Evolutionary conservation across 2,888 invertebrate genomes (phyloP).

Genomic region (Folsomia manolachei): DNA sequence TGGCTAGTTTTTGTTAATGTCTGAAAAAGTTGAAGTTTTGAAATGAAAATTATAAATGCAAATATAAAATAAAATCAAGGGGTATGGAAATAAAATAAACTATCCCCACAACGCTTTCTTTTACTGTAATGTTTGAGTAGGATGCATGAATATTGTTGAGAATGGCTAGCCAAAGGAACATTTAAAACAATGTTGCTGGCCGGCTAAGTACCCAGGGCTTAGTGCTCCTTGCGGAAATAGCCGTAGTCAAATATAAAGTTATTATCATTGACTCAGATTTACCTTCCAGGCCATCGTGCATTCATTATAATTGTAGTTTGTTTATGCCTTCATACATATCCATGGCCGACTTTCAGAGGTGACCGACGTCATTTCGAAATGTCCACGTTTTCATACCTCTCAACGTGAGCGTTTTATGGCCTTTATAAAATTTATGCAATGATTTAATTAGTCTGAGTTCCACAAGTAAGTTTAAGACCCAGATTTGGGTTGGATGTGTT

Average conservation of each 20-base stretch:
- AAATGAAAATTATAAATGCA: conserved; percentile 20
- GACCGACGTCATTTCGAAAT: no score
- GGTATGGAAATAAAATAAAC: neutral
- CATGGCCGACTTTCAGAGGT: no score
- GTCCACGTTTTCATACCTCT: neutral
- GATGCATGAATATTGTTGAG: neutral
- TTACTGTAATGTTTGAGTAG: neutral
- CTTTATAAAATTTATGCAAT: conserved; percentile 23
- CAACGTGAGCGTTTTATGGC: conserved; percentile 9
- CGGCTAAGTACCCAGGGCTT: neutral
- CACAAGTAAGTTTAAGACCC: no score
- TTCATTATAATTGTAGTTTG: no score
- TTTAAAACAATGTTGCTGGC: conserved; percentile 8
- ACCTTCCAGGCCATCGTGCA: conserved; percentile 1
- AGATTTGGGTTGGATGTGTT: no score
- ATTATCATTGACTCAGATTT: conserved; percentile 25
- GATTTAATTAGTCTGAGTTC: conserved; percentile 19
- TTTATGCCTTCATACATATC: no score
- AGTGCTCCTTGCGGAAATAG: neutral
- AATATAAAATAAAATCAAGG: conserved; percentile 9
- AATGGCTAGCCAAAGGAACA: neutral
- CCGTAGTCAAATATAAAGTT: conserved; percentile 23
- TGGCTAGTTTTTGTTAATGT: neutral
- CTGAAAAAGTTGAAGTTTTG: neutral
- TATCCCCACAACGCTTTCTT: no score